Evolutionary conservation across 2,888 invertebrate genomes (phyloP).

Genomic region (Monochamus alternatus): DNA sequence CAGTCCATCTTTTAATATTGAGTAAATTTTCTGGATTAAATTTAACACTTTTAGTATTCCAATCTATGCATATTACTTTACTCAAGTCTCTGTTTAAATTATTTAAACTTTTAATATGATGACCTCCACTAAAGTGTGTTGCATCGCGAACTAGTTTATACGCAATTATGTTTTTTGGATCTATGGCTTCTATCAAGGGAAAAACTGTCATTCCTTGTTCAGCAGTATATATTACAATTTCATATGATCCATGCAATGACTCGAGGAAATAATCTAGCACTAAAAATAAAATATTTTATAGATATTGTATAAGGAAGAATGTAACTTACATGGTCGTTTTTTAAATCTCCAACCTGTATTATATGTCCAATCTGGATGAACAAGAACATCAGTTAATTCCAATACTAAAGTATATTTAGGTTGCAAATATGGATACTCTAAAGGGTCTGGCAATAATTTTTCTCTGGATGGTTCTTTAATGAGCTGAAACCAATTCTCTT

Average conservation of each 20-base stretch:
- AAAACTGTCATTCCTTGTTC: slow-evolving; percentile 97
- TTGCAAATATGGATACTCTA: slow-evolving; percentile 92
- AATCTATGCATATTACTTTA: slow-evolving; percentile 96
- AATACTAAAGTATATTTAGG: slow-evolving; percentile 97
- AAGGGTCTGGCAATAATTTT: slow-evolving; percentile 93
- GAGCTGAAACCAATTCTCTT: slow-evolving; percentile 72
- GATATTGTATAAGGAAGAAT: neutral
- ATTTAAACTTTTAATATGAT: slow-evolving; percentile 93
- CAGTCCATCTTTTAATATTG: slow-evolving; percentile 90
- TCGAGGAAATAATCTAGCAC: slow-evolving; percentile 94
- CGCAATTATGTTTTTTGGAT: slow-evolving; percentile 90
- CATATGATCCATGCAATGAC: slow-evolving; percentile 78
- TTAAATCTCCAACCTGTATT: slow-evolving; percentile 98
- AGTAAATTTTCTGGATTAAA: slow-evolving; percentile 93
- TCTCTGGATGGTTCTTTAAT: slow-evolving; percentile 96
- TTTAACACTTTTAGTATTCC: slow-evolving; percentile 90
- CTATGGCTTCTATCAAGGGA: slow-evolving; percentile 93
- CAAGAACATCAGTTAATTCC: slow-evolving; percentile 95
- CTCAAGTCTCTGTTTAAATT: slow-evolving; percentile 87
- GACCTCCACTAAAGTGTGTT: slow-evolving; percentile 94
- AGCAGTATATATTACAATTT: slow-evolving; percentile 96
- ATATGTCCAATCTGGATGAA: slow-evolving; percentile 99
- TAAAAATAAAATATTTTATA: slow-evolving; percentile 44
- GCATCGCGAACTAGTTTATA: slow-evolving; percentile 95
- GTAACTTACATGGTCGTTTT: slow-evolving; percentile 86